Evolutionary conservation across 2,888 invertebrate species (phyloP).

Genomic region (Mesoligia furuncula): DNA sequence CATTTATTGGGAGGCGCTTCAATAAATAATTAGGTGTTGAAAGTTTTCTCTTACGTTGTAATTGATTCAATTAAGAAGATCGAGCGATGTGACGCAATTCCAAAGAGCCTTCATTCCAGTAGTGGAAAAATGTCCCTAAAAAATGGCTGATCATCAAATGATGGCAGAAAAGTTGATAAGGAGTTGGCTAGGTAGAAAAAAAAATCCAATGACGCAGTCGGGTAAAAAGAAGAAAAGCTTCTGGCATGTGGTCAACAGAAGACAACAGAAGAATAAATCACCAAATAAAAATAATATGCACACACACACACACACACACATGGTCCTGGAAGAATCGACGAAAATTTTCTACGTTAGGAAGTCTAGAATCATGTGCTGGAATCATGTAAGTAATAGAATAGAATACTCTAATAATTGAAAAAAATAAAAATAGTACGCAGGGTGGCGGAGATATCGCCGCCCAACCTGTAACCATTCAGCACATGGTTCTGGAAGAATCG

Average conservation of each 20-base stretch:
- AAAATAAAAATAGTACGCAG: neutral
- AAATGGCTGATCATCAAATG: neutral
- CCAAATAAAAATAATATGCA: neutral
- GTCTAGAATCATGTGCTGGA: too few species aligned
- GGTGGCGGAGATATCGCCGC: too few species aligned
- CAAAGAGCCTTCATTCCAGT: neutral
- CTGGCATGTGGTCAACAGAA: too few species aligned
- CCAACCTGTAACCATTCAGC: too few species aligned
- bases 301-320: too few species aligned
- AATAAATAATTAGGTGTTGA: conserved; percentile 63
- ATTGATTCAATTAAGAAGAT: conserved; percentile 33
- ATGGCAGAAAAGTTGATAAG: neutral
- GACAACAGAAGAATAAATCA: neutral
- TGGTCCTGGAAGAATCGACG: too few species aligned
- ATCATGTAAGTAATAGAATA: too few species aligned
- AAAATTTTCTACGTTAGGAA: too few species aligned
- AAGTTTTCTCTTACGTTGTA: conserved; percentile 45
- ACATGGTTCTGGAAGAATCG: too few species aligned
- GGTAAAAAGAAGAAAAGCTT: neutral
- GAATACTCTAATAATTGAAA: too few species aligned
- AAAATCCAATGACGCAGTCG: too few species aligned
- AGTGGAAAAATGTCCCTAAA: neutral
- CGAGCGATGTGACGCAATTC: neutral
- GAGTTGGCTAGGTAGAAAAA: neutral
- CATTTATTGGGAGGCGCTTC: conserved; percentile 53